Conservation (phyloP, 2,888 invertebrate species). For the Drosophila parthenogenetica region DNA sequence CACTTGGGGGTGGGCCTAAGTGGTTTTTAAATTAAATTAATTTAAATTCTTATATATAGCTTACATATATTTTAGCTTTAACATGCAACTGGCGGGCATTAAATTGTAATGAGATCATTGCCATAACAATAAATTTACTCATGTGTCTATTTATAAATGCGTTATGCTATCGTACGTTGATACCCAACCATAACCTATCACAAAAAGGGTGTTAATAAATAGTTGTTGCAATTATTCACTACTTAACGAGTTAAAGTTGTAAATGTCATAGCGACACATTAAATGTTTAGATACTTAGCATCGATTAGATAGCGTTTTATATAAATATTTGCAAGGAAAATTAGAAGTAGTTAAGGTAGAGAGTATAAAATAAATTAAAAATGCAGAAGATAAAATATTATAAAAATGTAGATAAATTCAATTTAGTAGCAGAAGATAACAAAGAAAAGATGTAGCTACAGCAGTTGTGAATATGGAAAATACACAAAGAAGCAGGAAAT, state of each 20-base stretch:
- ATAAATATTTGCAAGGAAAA: neutral
- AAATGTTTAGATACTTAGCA: neutral
- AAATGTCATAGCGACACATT: neutral
- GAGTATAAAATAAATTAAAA: neutral
- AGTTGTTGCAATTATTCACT: constrained; percentile 13
- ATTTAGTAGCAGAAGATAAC: too few species aligned
- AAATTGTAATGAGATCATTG: constrained; percentile 79
- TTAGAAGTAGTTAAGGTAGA: neutral
- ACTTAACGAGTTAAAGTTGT: constrained; percentile 1
- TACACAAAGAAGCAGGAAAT: too few species aligned
- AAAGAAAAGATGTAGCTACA: neutral
- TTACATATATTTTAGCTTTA: neutral
- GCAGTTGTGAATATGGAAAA: too few species aligned
- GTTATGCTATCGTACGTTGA: constrained; percentile 40
- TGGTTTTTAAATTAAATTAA: constrained; percentile 80
- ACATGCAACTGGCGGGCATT: constrained; percentile 51
- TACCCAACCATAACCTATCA: constrained; percentile 44
- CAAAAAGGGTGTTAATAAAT: constrained; percentile 57
- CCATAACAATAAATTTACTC: constrained; percentile 71
- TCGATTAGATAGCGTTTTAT: neutral
- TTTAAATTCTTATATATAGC: constrained; percentile 62
- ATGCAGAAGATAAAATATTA: neutral
- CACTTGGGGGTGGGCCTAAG: constrained; percentile 78
- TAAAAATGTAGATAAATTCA: too few species aligned
- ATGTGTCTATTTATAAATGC: constrained; percentile 68